These are phyloP conservation scores for Bos taurus DNA, from an alignment of 2,113 vertebrate genomes.

Conservation along the genomic window ARS-UCD2.0 NC_037349.1:5940001-5940500, in stretches of 20 bases:
- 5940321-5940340: background rate
- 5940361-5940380: background rate
- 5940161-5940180: background rate
- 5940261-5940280: background rate
- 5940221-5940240: background rate
- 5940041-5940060: slow-evolving; percentile 30
- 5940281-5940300: slow-evolving; percentile 20
- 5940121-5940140: slow-evolving; percentile 33
- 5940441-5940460: background rate
- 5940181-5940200: background rate
- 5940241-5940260: background rate
- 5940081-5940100: slow-evolving; percentile 48
- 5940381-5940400: background rate
- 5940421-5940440: background rate
- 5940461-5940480: slow-evolving; percentile 1
- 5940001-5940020: background rate
- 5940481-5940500: background rate
- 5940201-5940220: background rate
- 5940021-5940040: background rate
- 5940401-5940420: background rate
- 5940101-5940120: slow-evolving; percentile 50
- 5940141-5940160: background rate
- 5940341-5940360: background rate
- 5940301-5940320: background rate
- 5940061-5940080: slow-evolving; percentile 52